Evolutionary conservation across 1,140 invertebrate species (phyloP), one percentile per base, ranked within the genome.

Genomic region (Drosophila grimshawi): DNA sequence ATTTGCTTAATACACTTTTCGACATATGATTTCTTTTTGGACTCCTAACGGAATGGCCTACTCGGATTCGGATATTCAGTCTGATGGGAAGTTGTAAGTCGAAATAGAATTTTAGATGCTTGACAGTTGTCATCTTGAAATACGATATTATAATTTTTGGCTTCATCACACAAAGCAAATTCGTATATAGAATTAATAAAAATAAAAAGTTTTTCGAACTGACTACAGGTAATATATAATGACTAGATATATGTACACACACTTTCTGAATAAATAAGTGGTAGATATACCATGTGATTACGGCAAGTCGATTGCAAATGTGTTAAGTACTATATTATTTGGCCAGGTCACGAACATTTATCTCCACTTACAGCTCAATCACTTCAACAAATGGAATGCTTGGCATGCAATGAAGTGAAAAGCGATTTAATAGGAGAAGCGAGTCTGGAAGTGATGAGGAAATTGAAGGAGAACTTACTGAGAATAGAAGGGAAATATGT

Each of bases 21-120:
- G 35, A 33, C 11, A 48, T 48, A 27, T 11, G 11, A 19, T 19
- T 19, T 19, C 19, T 19, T 0, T 19, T 19, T 6, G 5, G 19
- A 27, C 2, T 46, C 19, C 46, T 2, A 7, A 6, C 5, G 35
- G 63, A 30, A 4, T 19, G 27, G 75, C 65, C 75, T 59, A 63
- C 66, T 78, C 2, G 6, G 37, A n/a, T 53, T n/a, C 4, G 19
- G 27, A 2, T 4, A 29, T 19, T 19, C 19, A 19, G 19, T 19
- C 19, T 19, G 3, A 35, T 4, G 2, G 39, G 4, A n/a, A 41
- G 5, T 4, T 32, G 4, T 6, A 11, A 19, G 5, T 35, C n/a
- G 4, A 5, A 37, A 6, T 5, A 6, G 5, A 11, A 30, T 10
- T 30, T n/a, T 27, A 41, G 37, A 41, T 30, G 19, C 10, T 30